Percentiles rank a stretch among this genome's conserved stretches.
These are phyloP conservation scores for Eupithecia exiguata DNA, from an alignment of 2,888 invertebrate genomes.

Conservation along the genomic window DNA sequence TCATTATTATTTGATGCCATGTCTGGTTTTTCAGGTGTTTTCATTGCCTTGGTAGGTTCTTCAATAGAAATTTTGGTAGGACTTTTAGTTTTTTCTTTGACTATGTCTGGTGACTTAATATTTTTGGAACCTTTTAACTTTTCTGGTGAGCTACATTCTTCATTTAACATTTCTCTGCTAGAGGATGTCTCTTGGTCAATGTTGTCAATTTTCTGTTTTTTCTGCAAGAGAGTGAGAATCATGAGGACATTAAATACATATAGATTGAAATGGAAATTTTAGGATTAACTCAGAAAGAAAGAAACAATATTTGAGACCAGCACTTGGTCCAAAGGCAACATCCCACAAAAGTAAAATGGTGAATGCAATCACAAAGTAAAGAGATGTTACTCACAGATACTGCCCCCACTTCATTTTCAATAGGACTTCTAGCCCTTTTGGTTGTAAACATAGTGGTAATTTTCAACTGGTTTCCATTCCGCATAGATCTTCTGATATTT, in stretches of 20 bases:
- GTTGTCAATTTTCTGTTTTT: conserved; percentile 53
- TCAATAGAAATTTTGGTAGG: background rate
- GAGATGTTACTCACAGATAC: conserved; percentile 30
- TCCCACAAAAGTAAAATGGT: background rate
- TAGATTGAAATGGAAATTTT: background rate
- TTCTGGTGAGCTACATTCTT: conserved; percentile 9
- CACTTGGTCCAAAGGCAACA: background rate
- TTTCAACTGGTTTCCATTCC: conserved; percentile 57
- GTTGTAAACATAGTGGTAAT: conserved; percentile 60
- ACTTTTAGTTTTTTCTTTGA: conserved; percentile 12
- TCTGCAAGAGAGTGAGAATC: conserved; percentile 51
- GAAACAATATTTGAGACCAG: background rate
- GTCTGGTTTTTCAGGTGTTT: conserved; percentile 10
- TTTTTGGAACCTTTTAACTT: conserved; percentile 2
- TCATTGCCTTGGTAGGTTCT: background rate
- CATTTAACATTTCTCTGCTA: conserved; percentile 3
- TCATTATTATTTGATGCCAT: conserved; percentile 22
- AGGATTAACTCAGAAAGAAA: background rate
- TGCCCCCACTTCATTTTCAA: conserved; percentile 35
- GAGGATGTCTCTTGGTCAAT: conserved; percentile 18
- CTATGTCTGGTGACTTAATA: conserved; percentile 9
- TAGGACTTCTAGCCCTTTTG: conserved; percentile 60
- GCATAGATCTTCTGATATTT: conserved; percentile 44
- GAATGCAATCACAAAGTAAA: background rate
- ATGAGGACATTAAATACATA: background rate